A percentile compares a stretch with the other conserved stretches of the same genome.
Conservation (phyloP, 1,140 invertebrate genomes). For the Aphelinus certus region DNA sequence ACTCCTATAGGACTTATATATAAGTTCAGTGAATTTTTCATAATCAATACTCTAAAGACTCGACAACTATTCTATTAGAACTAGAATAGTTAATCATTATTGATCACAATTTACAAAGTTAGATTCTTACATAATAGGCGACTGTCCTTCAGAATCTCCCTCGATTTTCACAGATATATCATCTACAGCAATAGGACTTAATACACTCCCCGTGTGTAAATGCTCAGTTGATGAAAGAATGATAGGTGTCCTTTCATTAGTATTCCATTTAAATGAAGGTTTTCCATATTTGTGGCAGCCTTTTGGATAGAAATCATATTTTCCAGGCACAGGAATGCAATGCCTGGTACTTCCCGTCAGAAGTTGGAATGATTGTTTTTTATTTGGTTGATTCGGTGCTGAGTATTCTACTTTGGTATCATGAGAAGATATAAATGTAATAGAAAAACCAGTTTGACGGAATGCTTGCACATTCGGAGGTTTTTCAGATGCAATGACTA, state of each 20-base stretch:
- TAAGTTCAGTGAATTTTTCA: too few relatives aligned
- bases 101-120: not conserved
- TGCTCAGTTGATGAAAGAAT: conserved; percentile 58
- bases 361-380: conserved; percentile 57
- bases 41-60: too few relatives aligned
- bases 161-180: conserved; percentile 55
- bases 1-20: too few relatives aligned
- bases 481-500: conserved; percentile 72
- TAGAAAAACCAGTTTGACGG: conserved; percentile 78
- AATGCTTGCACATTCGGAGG: conserved; percentile 76
- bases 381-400: conserved; percentile 46
- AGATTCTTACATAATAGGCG: conserved; percentile 47
- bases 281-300: conserved; percentile 84
- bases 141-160: conserved; percentile 36
- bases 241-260: conserved; percentile 52
- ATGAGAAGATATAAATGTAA: conserved; percentile 77
- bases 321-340: conserved; percentile 76
- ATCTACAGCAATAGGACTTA: conserved; percentile 48
- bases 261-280: conserved; percentile 63
- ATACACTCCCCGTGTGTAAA: conserved; percentile 53
- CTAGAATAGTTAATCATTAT: not conserved
- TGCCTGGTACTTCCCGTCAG: conserved; percentile 68
- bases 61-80: too few relatives aligned
- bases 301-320: conserved; percentile 79
- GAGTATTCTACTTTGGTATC: conserved; percentile 65